Evolutionary conservation across 2,113 vertebrate genomes (phyloP).

Genomic region (Paradisaea rubra): DNA sequence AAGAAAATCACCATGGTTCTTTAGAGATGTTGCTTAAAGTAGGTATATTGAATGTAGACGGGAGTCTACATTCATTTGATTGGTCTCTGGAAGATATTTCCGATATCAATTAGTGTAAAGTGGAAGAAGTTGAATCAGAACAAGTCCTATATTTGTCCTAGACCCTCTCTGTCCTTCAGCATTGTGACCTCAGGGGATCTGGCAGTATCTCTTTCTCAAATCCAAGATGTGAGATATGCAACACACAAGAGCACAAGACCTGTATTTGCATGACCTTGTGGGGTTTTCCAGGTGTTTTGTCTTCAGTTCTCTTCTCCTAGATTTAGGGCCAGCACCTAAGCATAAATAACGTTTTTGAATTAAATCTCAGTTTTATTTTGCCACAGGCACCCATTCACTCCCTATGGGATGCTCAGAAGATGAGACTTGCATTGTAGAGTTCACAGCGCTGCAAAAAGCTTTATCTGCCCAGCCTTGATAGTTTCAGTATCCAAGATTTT

Average conservation of each 20-base stretch:
- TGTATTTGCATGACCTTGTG: neutral
- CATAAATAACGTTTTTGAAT: neutral
- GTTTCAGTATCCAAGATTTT: neutral
- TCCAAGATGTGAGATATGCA: neutral
- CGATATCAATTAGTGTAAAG: neutral
- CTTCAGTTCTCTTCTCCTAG: neutral
- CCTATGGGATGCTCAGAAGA: neutral
- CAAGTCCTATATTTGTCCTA: neutral
- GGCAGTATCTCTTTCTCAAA: neutral
- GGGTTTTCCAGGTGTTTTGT: neutral
- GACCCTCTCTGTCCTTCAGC: neutral
- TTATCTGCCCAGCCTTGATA: neutral
- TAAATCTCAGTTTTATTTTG: neutral
- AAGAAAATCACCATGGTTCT: neutral
- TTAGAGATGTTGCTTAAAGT: neutral
- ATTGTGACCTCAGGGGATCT: neutral
- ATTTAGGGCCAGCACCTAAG: neutral
- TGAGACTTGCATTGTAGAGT: neutral
- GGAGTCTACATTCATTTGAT: neutral
- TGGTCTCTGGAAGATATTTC: neutral
- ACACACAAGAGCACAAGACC: neutral
- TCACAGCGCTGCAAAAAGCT: neutral
- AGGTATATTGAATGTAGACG: neutral
- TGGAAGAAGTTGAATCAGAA: neutral
- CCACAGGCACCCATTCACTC: neutral